phyloP scores from a whole-genome alignment of 1,140 invertebrate genomes.

The Panulirus ornatus region DNA sequence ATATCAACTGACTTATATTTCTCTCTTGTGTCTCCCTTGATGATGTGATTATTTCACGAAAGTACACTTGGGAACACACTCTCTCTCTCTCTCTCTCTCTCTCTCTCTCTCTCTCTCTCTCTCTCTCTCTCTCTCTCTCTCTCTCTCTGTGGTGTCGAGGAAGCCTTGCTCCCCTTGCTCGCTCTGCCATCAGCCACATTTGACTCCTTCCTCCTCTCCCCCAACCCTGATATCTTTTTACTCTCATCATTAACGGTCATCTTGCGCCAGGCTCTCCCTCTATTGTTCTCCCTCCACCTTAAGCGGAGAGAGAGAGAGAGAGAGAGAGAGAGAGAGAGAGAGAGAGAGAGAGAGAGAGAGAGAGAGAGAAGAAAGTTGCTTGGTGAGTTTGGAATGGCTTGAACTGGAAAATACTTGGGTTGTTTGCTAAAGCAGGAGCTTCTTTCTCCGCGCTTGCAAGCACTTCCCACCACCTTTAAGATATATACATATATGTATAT shows the following conservation, averaged over 20 bases:
- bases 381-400: too few species aligned
- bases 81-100: neutral
- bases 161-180: too few species aligned
- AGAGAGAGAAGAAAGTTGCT: neutral
- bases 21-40: too few species aligned
- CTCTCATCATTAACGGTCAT: neutral
- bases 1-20: too few species aligned
- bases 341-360: slow-evolving; percentile 23
- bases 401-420: too few species aligned
- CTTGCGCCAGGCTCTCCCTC: neutral
- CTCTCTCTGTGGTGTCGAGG: neutral
- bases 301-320: neutral
- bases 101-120: slow-evolving; percentile 7
- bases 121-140: slow-evolving; percentile 7
- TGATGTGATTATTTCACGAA: too few species aligned
- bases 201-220: neutral
- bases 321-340: slow-evolving; percentile 17
- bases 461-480: too few species aligned
- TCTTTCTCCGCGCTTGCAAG: too few species aligned
- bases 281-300: neutral
- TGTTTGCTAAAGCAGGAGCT: too few species aligned
- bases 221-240: neutral
- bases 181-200: too few species aligned
- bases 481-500: neutral
- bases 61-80: neutral